Evolutionary conservation across 2,888 invertebrate species (phyloP).

Genomic region (Leptarthrus brevirostris): DNA sequence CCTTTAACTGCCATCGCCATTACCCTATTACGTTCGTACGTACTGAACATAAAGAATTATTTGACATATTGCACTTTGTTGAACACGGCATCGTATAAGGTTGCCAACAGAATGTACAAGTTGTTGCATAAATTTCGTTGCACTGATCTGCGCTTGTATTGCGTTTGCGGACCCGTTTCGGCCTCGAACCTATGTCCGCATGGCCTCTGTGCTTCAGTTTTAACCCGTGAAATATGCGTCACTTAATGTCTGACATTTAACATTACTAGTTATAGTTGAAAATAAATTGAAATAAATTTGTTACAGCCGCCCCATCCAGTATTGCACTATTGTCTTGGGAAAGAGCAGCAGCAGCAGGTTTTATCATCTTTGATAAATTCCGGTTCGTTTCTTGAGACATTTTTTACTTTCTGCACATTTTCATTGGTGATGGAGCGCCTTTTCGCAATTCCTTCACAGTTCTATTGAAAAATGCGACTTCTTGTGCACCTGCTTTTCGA

Average conservation of each 20-base stretch:
- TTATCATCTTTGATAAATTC: slow-evolving; percentile 35
- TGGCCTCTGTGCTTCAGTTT: background rate
- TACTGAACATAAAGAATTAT: slow-evolving; percentile 50
- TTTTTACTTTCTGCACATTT: slow-evolving; percentile 5
- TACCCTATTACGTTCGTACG: slow-evolving; percentile 37
- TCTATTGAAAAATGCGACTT: slow-evolving; percentile 40
- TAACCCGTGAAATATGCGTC: slow-evolving; percentile 29
- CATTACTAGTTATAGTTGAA: slow-evolving; percentile 19
- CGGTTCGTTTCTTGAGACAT: slow-evolving; percentile 21
- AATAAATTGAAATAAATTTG: slow-evolving; percentile 38
- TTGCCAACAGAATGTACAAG: slow-evolving; percentile 54
- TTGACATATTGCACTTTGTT: slow-evolving; percentile 54
- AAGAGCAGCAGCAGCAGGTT: background rate
- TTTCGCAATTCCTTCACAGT: slow-evolving; percentile 8
- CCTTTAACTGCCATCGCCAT: slow-evolving; percentile 50
- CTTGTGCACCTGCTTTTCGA: slow-evolving; percentile 29
- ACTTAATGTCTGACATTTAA: slow-evolving; percentile 35
- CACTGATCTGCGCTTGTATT: slow-evolving; percentile 5
- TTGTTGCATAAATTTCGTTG: slow-evolving; percentile 52
- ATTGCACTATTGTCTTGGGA: background rate
- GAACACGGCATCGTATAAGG: slow-evolving; percentile 50
- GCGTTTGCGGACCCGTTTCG: background rate
- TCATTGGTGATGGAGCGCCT: background rate
- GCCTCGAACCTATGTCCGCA: background rate
- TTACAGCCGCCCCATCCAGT: background rate